These are phyloP conservation scores for Cynopterus brachyotis DNA, from an alignment of 2,113 vertebrate species.

Conservation along the genomic window DNA sequence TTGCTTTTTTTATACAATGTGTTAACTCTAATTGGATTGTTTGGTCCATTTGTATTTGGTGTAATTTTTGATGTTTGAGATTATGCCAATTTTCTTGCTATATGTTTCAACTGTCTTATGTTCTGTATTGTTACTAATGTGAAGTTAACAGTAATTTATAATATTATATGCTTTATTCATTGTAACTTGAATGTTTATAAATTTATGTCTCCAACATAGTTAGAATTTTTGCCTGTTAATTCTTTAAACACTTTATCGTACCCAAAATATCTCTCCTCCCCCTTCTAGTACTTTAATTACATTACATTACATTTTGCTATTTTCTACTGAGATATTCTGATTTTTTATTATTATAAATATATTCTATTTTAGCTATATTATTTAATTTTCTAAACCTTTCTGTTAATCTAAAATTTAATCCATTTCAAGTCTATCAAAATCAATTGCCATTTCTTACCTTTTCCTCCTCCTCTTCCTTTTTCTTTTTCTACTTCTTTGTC, in stretches of 20 bases:
- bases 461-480: too few relatives aligned
- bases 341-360: not conserved
- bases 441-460: not conserved
- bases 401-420: not conserved
- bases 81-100: not conserved
- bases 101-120: not conserved
- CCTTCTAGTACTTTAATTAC: not conserved
- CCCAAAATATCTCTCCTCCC: not conserved
- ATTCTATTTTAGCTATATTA: not conserved
- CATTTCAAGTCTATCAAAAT: not conserved
- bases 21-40: not conserved
- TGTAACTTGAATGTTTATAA: not conserved
- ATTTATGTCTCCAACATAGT: not conserved
- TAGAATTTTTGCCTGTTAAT: not conserved
- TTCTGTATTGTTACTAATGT: not conserved
- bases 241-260: not conserved
- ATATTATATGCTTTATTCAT: not conserved
- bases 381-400: not conserved
- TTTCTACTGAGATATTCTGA: not conserved
- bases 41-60: not conserved
- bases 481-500: too few relatives aligned
- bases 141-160: not conserved
- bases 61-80: not conserved
- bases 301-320: not conserved
- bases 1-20: not conserved